These are phyloP conservation scores for Momotus momota DNA, from an alignment of 2,797 vertebrate genomes.

Conservation along the genomic window DNA sequence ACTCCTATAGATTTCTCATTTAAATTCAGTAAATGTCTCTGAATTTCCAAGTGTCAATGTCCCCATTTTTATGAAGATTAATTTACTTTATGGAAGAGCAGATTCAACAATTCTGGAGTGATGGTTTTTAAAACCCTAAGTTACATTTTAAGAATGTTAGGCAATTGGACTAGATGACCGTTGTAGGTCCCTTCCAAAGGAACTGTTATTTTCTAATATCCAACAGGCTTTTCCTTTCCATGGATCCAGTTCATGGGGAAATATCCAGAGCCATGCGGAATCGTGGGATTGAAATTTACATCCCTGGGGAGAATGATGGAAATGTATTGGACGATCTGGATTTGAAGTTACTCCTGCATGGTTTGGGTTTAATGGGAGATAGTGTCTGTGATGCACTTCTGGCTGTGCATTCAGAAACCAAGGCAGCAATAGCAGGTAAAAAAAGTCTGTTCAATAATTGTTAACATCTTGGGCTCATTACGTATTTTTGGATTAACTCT, in stretches of 20 bases:
- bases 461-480: background rate
- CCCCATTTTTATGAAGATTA: background rate
- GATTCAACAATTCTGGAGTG: background rate
- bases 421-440: slow-evolving; percentile 86
- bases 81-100: background rate
- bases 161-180: background rate
- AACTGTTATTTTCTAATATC: background rate
- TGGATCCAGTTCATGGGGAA: slow-evolving; percentile 95
- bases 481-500: background rate
- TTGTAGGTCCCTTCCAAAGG: background rate
- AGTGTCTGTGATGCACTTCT: slow-evolving; percentile 88
- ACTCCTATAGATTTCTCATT: background rate
- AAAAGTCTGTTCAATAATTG: background rate
- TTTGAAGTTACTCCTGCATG: slow-evolving; percentile 89
- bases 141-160: background rate
- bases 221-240: slow-evolving; percentile 91
- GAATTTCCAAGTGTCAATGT: background rate
- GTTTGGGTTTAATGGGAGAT: slow-evolving; percentile 88
- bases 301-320: slow-evolving; percentile 87
- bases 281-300: slow-evolving; percentile 93
- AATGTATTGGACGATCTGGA: slow-evolving; percentile 84
- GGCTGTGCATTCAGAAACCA: slow-evolving; percentile 86
- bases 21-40: background rate
- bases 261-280: slow-evolving; percentile 98
- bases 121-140: background rate